Base-by-base conservation (phyloP, 2,113 vertebrate species). In the Talpa occidentalis region DNA sequence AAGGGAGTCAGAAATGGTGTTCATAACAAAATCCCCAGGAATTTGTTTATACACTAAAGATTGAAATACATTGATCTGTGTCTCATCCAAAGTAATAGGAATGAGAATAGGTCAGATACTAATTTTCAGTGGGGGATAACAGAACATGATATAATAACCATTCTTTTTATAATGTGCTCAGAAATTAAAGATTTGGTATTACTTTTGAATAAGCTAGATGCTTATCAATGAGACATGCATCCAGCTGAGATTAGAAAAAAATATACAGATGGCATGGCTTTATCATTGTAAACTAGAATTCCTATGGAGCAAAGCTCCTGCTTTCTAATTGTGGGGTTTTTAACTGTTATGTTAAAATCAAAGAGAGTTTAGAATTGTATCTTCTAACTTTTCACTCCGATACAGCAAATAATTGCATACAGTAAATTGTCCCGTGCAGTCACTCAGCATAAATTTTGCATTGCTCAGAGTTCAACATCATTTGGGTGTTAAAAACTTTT, bases 381-480 rank as follows among this genome's bases (percentile, higher is more conserved):
- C 72, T 82, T 93, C 52, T 40, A 83, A 89, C 24, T 59, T 79
- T 78, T 66, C 79, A 78, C 73, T 87, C 37, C 69, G 40, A 83
- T 10, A 62, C 0, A 82, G n/a, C 56, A 82, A 87, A 64, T 47
- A 78, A 64, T 24, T 73, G 32, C 60, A 49, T 3, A 73, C 0
- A 88, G 35, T 24, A 16, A 77, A 81, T 44, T 1, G 8, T 42
- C 4, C 21, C 37, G 40, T 16, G 22, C 14, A 76, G 59, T 44
- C 54, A 54, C 35, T 60, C 17, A 56, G 28, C 32, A 28, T 16
- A 76, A 3, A 66, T 10, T 32, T 52, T 76, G 47, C 19, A 30
- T 32, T 32, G 60, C 62, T 88, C 40, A 6, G 42, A 79, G 37
- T 11, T 8, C 49, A 30, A 40, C 26, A 72, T 69, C 47, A 30